Conservation (phyloP, 37 sponge, comb jelly and placozoan species). For the Mnemiopsis leidyi region DNA sequence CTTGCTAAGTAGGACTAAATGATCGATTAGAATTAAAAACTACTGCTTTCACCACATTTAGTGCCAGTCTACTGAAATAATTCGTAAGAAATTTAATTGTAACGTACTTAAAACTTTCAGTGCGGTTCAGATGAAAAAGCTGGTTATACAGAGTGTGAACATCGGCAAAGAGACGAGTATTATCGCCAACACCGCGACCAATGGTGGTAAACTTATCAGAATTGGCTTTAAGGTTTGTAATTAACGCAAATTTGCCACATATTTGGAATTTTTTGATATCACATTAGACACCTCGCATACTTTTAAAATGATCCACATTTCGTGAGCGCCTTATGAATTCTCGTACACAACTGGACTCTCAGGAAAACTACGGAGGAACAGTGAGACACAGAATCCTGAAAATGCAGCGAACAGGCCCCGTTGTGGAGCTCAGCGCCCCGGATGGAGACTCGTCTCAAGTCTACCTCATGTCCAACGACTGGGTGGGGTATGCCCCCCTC, state of each 20-base stretch:
- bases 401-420: background rate
- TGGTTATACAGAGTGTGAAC: background rate
- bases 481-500: conserved; percentile 23
- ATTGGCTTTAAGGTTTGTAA: background rate
- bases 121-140: conserved; percentile 2
- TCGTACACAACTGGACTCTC: background rate
- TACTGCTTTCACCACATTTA: background rate
- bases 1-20: background rate
- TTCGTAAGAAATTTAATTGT: too few species aligned
- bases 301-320: too few species aligned
- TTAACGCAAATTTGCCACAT: background rate
- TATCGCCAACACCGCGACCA: background rate
- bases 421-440: background rate
- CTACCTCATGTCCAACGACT: conserved; percentile 16
- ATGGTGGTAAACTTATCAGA: conserved; percentile 3
- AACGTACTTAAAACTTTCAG: background rate
- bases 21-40: background rate
- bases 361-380: background rate
- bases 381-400: background rate
- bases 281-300: too few species aligned
- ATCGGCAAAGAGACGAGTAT: background rate
- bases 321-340: too few species aligned
- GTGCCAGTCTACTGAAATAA: background rate
- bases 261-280: too few species aligned
- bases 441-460: background rate